Percentiles rank a stretch among this genome's conserved stretches.
Evolutionary conservation across 2,888 invertebrate genomes (phyloP).

Genomic region (Seira musarum): DNA sequence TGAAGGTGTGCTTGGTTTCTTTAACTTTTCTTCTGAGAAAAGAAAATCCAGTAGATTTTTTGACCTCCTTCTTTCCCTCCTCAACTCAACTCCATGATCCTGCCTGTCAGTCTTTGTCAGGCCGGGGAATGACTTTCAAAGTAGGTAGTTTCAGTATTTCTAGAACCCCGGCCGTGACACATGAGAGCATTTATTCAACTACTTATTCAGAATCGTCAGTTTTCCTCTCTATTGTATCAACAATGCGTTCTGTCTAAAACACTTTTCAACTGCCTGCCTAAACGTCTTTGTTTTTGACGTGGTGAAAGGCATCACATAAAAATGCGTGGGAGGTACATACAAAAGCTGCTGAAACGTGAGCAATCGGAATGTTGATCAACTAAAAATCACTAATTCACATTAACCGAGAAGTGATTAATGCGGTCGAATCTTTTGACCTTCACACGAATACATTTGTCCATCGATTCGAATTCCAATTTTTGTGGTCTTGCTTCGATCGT

Average conservation of each 20-base stretch:
- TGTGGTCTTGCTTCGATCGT: too few relatives aligned
- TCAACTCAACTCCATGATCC: constrained; percentile 49
- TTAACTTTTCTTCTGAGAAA: constrained; percentile 17
- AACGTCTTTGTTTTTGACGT: constrained; percentile 51
- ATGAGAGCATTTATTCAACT: constrained; percentile 44
- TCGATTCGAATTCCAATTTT: too few relatives aligned
- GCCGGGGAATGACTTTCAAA: constrained; percentile 31
- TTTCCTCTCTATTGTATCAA: constrained; percentile 43
- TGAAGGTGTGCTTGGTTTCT: neutral
- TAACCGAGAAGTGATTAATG: too few relatives aligned
- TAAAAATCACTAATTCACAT: too few relatives aligned
- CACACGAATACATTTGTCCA: too few relatives aligned
- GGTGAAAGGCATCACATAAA: constrained; percentile 35
- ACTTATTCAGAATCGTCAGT: constrained; percentile 34
- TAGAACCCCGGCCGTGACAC: constrained; percentile 40
- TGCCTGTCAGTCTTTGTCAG: constrained; percentile 54
- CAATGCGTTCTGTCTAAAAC: constrained; percentile 30
- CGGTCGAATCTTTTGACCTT: too few relatives aligned
- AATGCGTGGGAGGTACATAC: neutral
- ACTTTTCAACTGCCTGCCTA: constrained; percentile 30
- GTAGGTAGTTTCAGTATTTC: constrained; percentile 34
- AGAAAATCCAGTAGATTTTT: constrained; percentile 53
- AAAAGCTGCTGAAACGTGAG: neutral
- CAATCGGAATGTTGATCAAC: too few relatives aligned
- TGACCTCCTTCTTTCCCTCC: constrained; percentile 59